These are phyloP conservation scores for Phalacrocorax carbo DNA, from an alignment of 2,113 vertebrate species.

Conservation along the genomic window DNA sequence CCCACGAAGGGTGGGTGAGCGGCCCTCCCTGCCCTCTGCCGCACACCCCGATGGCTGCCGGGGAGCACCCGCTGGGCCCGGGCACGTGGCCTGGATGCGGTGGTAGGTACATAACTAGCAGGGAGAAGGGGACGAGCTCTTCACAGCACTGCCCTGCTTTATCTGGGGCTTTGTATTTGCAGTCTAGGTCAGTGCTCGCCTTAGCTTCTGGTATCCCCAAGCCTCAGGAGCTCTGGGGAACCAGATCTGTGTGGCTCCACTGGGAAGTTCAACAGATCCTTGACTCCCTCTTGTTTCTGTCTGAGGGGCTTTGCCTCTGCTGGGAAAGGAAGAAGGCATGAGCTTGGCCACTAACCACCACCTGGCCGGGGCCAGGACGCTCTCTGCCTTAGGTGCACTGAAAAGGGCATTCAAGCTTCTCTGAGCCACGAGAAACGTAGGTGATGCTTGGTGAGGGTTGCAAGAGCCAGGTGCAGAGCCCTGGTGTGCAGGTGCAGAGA, in stretches of 20 bases:
- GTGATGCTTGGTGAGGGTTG: neutral
- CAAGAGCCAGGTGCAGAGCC: neutral
- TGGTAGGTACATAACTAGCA: neutral
- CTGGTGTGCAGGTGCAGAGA: neutral
- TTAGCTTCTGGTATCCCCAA: neutral
- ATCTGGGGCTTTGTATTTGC: neutral
- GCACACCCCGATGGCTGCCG: neutral
- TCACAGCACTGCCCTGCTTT: neutral
- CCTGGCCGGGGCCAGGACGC: neutral
- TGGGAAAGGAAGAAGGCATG: neutral
- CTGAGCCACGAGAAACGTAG: neutral
- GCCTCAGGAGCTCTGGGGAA: neutral
- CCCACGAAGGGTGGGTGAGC: neutral
- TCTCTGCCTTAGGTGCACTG: neutral
- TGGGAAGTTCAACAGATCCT: neutral
- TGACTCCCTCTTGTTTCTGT: neutral
- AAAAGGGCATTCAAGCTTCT: neutral
- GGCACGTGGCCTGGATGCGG: neutral
- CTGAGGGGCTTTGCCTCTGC: neutral
- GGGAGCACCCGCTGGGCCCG: neutral
- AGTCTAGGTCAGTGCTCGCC: neutral
- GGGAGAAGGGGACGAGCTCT: neutral
- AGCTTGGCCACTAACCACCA: neutral
- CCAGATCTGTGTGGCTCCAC: neutral
- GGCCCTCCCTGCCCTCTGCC: neutral